These are phyloP conservation scores for Brachirus orientalis DNA, from an alignment of 2,113 vertebrate species.

Conservation along the genomic window DNA sequence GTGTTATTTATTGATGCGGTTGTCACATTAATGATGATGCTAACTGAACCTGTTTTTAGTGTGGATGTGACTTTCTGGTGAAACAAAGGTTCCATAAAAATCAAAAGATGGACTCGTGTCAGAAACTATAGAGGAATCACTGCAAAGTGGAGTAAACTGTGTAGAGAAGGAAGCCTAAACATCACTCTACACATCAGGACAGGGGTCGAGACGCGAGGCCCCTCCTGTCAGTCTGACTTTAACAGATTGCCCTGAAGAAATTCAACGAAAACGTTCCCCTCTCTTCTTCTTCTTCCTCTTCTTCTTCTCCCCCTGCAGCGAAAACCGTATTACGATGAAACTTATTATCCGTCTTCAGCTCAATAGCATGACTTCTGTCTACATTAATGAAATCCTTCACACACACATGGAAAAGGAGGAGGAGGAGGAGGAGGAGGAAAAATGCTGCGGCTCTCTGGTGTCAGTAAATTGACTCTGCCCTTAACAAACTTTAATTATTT, in stretches of 20 bases:
- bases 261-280: neutral
- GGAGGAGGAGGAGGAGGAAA: constrained; percentile 1
- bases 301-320: constrained; percentile 16
- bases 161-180: constrained; percentile 13
- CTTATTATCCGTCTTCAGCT: constrained; percentile 31
- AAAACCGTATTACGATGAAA: constrained; percentile 31
- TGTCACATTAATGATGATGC: no score
- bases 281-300: no score
- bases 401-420: neutral
- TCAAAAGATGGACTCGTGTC: no score
- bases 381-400: constrained; percentile 18
- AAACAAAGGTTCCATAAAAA: neutral
- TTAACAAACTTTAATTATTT: constrained; percentile 83
- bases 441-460: constrained; percentile 16
- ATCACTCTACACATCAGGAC: constrained; percentile 13
- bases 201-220: no score
- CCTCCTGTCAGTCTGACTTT: constrained; percentile 23
- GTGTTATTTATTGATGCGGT: no score
- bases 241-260: constrained; percentile 11
- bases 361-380: constrained; percentile 17
- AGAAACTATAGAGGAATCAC: neutral
- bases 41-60: no score
- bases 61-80: no score
- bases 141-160: neutral
- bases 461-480: constrained; percentile 68